Evolutionary conservation across 2,113 vertebrate species (phyloP).

Genomic region (Mus pahari): DNA sequence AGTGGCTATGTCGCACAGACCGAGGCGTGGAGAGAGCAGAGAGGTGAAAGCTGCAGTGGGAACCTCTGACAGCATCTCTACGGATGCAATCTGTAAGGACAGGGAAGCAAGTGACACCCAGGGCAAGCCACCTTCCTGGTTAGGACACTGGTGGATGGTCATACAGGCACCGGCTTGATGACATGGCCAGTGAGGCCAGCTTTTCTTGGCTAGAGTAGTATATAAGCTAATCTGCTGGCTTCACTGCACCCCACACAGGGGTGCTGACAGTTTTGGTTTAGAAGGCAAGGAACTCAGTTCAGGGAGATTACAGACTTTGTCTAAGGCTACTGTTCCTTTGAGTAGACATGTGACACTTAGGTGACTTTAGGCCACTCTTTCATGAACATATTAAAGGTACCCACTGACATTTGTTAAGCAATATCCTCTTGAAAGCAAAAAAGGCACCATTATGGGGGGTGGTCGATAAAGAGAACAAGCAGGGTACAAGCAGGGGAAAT

Average conservation of each 20-base stretch:
- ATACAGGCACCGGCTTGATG: neutral
- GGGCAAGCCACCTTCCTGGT: neutral
- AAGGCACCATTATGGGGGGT: neutral
- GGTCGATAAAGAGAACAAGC: neutral
- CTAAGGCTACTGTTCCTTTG: neutral
- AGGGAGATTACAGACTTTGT: neutral
- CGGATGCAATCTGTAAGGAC: neutral
- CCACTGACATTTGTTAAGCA: neutral
- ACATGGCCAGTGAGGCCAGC: neutral
- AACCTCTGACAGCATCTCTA: neutral
- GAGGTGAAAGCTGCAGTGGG: neutral
- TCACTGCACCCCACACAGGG: neutral
- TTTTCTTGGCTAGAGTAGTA: neutral
- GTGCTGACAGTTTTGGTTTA: neutral
- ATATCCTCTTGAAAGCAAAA: neutral
- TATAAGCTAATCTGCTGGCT: neutral
- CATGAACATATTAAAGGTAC: neutral
- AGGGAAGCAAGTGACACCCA: neutral
- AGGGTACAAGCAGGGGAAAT: neutral
- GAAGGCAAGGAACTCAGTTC: neutral
- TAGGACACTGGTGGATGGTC: neutral
- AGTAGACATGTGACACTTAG: neutral
- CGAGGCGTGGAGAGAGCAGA: no score
- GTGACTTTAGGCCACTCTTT: accelerated
- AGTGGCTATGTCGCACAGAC: neutral